phyloP scores from a whole-genome alignment of 2,888 invertebrate genomes.

The Elmis aenea region DNA sequence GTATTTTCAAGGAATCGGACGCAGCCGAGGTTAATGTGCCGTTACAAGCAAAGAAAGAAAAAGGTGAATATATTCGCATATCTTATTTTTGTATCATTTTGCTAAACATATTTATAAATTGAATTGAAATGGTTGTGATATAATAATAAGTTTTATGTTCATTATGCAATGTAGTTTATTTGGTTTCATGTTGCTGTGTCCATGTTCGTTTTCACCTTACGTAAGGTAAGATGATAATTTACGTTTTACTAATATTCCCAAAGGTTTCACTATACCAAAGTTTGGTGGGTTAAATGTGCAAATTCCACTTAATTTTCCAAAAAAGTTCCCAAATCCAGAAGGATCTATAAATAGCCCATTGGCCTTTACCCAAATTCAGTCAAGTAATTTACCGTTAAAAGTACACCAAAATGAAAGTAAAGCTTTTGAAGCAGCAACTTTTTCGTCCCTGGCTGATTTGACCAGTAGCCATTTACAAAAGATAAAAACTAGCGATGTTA shows the following conservation, averaged over 20 bases:
- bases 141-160: background rate
- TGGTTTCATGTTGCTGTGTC: conserved; percentile 17
- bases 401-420: too few relatives aligned
- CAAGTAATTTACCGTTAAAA: too few relatives aligned
- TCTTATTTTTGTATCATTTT: background rate
- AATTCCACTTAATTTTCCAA: conserved; percentile 1
- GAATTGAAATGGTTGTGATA: background rate
- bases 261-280: conserved; percentile 31
- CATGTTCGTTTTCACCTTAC: conserved; percentile 31
- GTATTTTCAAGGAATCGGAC: too few relatives aligned
- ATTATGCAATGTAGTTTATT: conserved; percentile 9
- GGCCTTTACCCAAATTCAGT: too few relatives aligned
- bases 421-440: conserved; percentile 11
- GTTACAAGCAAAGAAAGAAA: conserved; percentile 30
- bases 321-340: conserved; percentile 1
- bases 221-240: conserved; percentile 50
- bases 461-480: conserved; percentile 4
- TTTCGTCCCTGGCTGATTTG: conserved; percentile 12
- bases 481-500: too few relatives aligned
- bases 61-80: conserved; percentile 38
- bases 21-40: too few relatives aligned
- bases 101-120: conserved; percentile 2
- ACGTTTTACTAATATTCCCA: conserved; percentile 13
- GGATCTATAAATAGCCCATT: too few relatives aligned
- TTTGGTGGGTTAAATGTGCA: conserved; percentile 21